A percentile compares a stretch with the other conserved stretches of the same genome.
phyloP scores from a whole-genome alignment of 2,888 invertebrate species.

The Caenorhabditis afra region DNA sequence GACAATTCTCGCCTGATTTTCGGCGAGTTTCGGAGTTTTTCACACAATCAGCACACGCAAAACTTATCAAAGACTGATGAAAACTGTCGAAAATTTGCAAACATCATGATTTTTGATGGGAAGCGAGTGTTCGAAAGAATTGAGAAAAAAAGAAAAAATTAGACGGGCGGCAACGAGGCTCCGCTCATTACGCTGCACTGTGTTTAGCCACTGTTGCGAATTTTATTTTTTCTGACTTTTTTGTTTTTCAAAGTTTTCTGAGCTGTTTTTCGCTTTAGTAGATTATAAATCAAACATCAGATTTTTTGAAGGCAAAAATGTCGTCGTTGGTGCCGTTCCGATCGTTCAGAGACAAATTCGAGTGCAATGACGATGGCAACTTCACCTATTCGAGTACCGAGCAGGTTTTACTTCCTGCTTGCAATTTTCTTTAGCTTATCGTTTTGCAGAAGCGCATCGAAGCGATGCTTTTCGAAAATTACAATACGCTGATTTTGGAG shows the following conservation, averaged over 20 bases:
- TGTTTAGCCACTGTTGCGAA: constrained; percentile 22
- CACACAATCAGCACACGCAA: constrained; percentile 23
- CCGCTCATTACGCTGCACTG: constrained; percentile 24
- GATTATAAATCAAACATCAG: not conserved
- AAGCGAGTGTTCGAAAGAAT: constrained; percentile 35
- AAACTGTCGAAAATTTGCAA: constrained; percentile 29
- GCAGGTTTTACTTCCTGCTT: constrained; percentile 58
- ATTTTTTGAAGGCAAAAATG: constrained; percentile 41
- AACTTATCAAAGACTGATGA: constrained; percentile 26
- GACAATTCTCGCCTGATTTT: constrained; percentile 35
- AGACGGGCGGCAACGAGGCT: constrained; percentile 52
- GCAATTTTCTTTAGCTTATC: not conserved
- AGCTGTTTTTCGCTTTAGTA: not conserved
- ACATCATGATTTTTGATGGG: constrained; percentile 23
- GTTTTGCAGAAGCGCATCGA: constrained; percentile 62
- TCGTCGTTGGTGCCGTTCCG: constrained; percentile 38
- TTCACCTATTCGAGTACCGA: constrained; percentile 68
- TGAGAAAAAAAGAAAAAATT: constrained; percentile 32
- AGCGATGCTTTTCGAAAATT: constrained; percentile 54
- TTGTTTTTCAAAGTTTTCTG: not conserved
- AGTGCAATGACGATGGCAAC: constrained; percentile 63
- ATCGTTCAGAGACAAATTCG: constrained; percentile 53
- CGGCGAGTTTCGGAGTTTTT: constrained; percentile 26
- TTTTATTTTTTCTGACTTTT: not conserved
- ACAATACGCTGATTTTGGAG: constrained; percentile 30